phyloP scores from a whole-genome alignment of 2,888 invertebrate genomes.

The Polydrusus pterygomalis region DNA sequence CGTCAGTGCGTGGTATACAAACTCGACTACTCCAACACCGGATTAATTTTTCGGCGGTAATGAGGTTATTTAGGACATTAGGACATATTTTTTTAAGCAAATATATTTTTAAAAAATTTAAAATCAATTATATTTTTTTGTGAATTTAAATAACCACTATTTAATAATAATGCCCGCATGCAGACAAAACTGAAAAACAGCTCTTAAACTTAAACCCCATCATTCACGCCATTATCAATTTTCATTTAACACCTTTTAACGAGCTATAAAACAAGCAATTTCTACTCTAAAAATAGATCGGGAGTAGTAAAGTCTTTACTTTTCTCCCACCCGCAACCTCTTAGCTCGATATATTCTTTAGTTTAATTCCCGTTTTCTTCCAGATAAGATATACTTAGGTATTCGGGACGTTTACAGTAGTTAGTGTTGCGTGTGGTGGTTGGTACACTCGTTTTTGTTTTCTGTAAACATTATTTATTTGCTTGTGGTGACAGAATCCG shows the following conservation, averaged over 20 bases:
- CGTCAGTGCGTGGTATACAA: no score
- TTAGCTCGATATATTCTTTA: constrained; percentile 11
- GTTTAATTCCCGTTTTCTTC: constrained; percentile 28
- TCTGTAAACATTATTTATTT: neutral
- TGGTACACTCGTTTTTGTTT: no score
- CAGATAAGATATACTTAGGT: constrained; percentile 31
- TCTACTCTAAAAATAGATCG: constrained; percentile 36
- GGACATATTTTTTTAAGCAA: no score
- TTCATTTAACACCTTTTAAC: constrained; percentile 19
- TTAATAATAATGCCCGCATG: no score
- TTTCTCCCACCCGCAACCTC: constrained; percentile 35
- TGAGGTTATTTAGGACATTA: no score
- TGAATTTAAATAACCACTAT: no score
- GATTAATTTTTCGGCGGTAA: no score
- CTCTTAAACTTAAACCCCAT: neutral
- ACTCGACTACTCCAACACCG: no score
- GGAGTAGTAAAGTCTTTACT: constrained; percentile 13
- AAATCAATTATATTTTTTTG: no score
- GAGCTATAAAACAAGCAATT: constrained; percentile 38
- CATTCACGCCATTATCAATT: neutral
- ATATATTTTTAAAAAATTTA: no score
- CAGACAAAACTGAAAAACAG: no score
- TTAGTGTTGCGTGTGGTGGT: neutral
- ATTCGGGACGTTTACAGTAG: neutral
- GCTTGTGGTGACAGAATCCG: no score